Evolutionary conservation across 2,113 vertebrate species (phyloP), one percentile per base, ranked within the genome.

Genomic region (Zeus faber): DNA sequence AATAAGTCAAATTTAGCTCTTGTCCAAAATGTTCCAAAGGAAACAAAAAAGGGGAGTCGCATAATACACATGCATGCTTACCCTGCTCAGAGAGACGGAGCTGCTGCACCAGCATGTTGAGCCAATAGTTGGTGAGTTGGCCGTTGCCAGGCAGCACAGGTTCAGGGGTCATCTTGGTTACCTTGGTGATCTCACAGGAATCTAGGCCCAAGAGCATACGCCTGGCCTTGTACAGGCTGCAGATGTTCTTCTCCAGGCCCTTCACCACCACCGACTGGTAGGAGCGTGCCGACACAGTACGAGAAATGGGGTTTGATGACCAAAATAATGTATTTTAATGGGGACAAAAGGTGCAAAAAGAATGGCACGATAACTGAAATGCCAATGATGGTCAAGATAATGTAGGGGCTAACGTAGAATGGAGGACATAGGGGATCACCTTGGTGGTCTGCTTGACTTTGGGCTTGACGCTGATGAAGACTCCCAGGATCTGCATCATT

Each of bases 391-490:
- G n/a, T n/a, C n/a, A n/a, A n/a, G n/a, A n/a, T n/a, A n/a, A n/a
- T n/a, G n/a, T n/a, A n/a, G n/a, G n/a, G n/a, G n/a, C n/a, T n/a
- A n/a, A n/a, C n/a, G n/a, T n/a, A n/a, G n/a, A n/a, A n/a, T n/a
- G n/a, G n/a, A n/a, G n/a, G n/a, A n/a, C n/a, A n/a, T n/a, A n/a
- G 46, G 35, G 41, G 26, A 16, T 9, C 72, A 91, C 90, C 89
- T 91, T 91, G 56, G 79, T 82, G 29, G 88, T 85, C 71, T 91
- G 89, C 67, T 90, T 91, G 25, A 81, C 80, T 83, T 91, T 91
- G 49, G 89, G 88, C 54, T 91, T 91, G 58, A 91, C 63, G 9
- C 87, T 91, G 67, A 91, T 89, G 74, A 90, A 91, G 56, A 91
- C 88, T 9, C 83, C 87, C 16, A 91, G 82, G 59, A 43, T 86